Evolutionary conservation across 1,140 invertebrate genomes (phyloP), one percentile per base, ranked within the genome.

Genomic region (Ceratosolen fusciceps): DNA sequence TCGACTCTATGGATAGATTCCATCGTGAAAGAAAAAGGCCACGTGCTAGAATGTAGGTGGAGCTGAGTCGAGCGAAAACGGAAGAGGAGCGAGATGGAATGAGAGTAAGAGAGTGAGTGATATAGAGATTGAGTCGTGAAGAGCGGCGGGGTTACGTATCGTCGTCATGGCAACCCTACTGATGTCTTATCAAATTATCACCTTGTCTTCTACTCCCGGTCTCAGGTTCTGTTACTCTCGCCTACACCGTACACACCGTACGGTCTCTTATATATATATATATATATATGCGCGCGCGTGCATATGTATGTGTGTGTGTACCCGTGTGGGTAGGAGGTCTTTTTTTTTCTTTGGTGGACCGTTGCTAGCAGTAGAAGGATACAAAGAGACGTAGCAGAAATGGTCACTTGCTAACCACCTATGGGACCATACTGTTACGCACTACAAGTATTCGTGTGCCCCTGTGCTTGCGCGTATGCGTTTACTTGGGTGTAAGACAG

Each of bases 111-210:
- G 75, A 71, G 82, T 78, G 81, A 82, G 81, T 79, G 71, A 74
- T 80, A 83, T 77, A 80, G 80, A 77, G 74, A 79, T 74, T 82
- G 83, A 84, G 83, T 81, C 82, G 82, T 80, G 80, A 82, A 71
- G 70, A 71, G 80, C 71, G 83, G n/a, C 83, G 83, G 74, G 83
- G 83, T 86, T 87, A 87, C 86, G 86, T 88, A 87, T 87, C 86
- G 88, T 90, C 80, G 82, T 85, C 88, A 90, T 90, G 85, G 89
- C 84, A 90, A 90, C 89, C 86, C 88, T 88, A 85, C 86, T 85
- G 82, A 89, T 88, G 88, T 89, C 90, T 90, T 90, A 90, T 90
- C 89, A 90, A 90, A 90, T 90, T 90, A 90, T 90, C 89, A 90
- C 90, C 88, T 90, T 68, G 74, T 74, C 74, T 74, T 74, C 80